Base-by-base conservation (phyloP, 2,888 invertebrate species). In the Sericinus montela region DNA sequence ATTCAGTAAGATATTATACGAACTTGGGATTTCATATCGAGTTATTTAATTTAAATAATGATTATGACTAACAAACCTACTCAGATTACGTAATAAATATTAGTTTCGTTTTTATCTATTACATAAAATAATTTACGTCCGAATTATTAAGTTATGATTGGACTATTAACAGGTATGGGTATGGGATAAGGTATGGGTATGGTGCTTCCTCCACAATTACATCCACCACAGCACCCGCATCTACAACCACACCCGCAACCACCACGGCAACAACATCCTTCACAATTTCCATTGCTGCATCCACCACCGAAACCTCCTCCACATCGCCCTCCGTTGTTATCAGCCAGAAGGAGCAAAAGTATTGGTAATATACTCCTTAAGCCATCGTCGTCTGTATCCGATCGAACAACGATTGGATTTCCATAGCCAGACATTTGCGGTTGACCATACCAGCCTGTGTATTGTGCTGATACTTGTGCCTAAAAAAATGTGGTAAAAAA, bases 141-240 rank as follows among this genome's bases (percentile, higher is more conserved):
- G 4, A 25, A 15, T 25, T 39, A 41, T 55, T 45, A 59, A 25
- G 57, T 58, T 38, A 67, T 57, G 13, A 70, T 53, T 10, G 72
- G 68, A 50, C 45, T 58, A 42, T 63, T 69, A 1, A 64, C 51
- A 3, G 75, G 72, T 23, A 65, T 55, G 0, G 77, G 68, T 32
- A 79, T 69, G 0, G 79, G 78, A 41, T 65, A 75, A 0, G 78
- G 78, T 11, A 75, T 54, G 0, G 67, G 72, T n/a, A 76, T 64
- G 3, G 52, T 52, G 46, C 67, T 52, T 1, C 68, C 59, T 0
- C 64, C 58, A 13, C 56, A 54, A 39, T 39, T 32, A 23, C 25
- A 7, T 15, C 40, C 34, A 28, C 29, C 32, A 16, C 30, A 35
- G 9, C 54, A 38, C 6, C 48, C 30, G 8, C 53, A 53, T 32